Base-by-base conservation (phyloP, 2,797 vertebrate species). In the Hirundo rustica region DNA sequence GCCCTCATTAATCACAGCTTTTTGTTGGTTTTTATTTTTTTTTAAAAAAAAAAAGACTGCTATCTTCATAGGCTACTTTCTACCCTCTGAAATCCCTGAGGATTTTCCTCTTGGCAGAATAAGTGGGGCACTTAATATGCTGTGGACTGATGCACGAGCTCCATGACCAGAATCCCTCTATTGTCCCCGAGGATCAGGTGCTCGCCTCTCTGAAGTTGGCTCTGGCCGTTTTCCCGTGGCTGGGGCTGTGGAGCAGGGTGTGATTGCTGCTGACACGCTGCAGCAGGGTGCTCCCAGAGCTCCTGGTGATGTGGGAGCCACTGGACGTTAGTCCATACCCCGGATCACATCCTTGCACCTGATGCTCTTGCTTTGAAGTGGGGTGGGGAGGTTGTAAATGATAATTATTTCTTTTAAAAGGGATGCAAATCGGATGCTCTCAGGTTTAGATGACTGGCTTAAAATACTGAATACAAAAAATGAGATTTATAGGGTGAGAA, bases 321-420 rank as follows among this genome's bases (percentile, higher is more conserved):
- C 62, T 83, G 76, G 92, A 79, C 72, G 2, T 88, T 23, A 29
- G 75, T 65, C 50, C 5, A 1, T 48, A 79, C 26, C 29, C 44
- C 0, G 0, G 29, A 26, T 92, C 88, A 17, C 54, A 19, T 64
- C 89, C 72, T 55, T 50, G 57, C 65, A 92, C 85, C 65, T 94
- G 92, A 89, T 74, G 48, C 66, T 85, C 42, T 88, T 32, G 20
- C 87, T 97, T 93, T 91, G 88, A 96, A 96, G 77, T 72, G 34
- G 5, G 23, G 22, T 29, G 17, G 66, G 3, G 7, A 13, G 32
- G 10, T 72, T 84, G 25, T 60, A 89, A 94, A 92, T 90, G 6
- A 16, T 22, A 38, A 22, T 62, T 62, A 36, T 48, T 81, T 48
- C 44, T 72, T 92, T 44, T 51, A 3, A 70, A 93, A 93, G 18